Percentiles rank a stretch among this genome's conserved stretches.
Evolutionary conservation across 2,888 invertebrate species (phyloP).

Genomic region (Altica lythri): DNA sequence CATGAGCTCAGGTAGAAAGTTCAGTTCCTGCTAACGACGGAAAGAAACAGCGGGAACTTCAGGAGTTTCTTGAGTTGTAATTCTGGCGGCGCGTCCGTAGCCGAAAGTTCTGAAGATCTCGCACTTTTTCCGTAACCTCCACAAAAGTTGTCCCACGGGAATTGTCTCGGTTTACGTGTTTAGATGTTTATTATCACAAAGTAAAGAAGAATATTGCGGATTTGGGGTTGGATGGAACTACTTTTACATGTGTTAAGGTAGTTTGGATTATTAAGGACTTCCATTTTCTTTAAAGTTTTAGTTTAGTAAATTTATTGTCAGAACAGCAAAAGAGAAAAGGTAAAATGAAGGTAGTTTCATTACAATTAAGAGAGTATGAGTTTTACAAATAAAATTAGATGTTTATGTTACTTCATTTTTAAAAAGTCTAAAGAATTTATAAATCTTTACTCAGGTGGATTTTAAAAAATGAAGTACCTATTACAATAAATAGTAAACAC

Average conservation of each 20-base stretch:
- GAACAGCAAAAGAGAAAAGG: slow-evolving; percentile 3
- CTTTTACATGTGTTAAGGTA: slow-evolving; percentile 29
- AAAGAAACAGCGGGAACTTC: slow-evolving; percentile 27
- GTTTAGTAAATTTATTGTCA: slow-evolving; percentile 4
- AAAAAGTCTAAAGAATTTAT: too few relatives aligned
- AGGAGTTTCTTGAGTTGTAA: slow-evolving; percentile 36
- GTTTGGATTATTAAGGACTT: slow-evolving; percentile 23
- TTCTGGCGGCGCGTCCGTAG: slow-evolving; percentile 37
- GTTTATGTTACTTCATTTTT: too few relatives aligned
- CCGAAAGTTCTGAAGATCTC: slow-evolving; percentile 30
- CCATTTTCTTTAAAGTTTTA: slow-evolving; percentile 11
- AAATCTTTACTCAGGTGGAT: too few relatives aligned
- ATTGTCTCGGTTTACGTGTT: slow-evolving; percentile 45
- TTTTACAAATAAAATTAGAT: too few relatives aligned
- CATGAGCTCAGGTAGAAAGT: slow-evolving; percentile 21
- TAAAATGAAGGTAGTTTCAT: background rate
- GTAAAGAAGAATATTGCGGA: slow-evolving; percentile 30
- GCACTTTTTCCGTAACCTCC: slow-evolving; percentile 36
- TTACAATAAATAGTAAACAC: too few relatives aligned
- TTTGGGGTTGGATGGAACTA: slow-evolving; percentile 23
- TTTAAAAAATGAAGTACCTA: too few relatives aligned
- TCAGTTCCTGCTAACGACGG: slow-evolving; percentile 21
- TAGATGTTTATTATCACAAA: slow-evolving; percentile 39
- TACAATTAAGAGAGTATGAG: too few relatives aligned
- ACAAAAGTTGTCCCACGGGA: slow-evolving; percentile 35